These are phyloP conservation scores for Oryctes rhinoceros DNA, from an alignment of 1,140 invertebrate genomes.

Conservation along the genomic window DNA sequence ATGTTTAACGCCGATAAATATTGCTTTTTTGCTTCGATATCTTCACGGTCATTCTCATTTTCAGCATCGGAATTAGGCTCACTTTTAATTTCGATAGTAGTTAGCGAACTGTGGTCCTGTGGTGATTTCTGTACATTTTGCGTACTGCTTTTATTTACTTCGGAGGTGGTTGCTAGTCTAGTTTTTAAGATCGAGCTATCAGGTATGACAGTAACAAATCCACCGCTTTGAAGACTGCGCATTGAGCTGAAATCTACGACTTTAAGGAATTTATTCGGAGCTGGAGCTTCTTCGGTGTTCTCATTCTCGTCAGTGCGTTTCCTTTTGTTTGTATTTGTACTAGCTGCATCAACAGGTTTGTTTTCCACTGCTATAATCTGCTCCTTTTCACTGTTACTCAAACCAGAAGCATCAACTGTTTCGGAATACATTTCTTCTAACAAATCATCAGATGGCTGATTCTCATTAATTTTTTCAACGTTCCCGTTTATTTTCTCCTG, in stretches of 20 bases:
- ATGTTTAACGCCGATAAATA: conserved; percentile 57
- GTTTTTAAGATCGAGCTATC: conserved; percentile 36
- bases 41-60: conserved; percentile 42
- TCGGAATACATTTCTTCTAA: conserved; percentile 39
- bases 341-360: neutral
- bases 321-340: neutral
- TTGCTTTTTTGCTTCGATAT: conserved; percentile 54
- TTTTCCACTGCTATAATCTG: neutral
- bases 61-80: conserved; percentile 57
- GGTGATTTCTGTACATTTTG: conserved; percentile 31
- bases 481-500: neutral
- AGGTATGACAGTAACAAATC: neutral
- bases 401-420: conserved; percentile 7
- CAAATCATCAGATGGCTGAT: neutral
- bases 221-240: conserved; percentile 9
- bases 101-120: neutral
- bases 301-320: conserved; percentile 24
- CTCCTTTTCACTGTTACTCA: conserved; percentile 12
- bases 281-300: neutral
- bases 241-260: conserved; percentile 37
- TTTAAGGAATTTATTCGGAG: conserved; percentile 37
- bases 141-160: neutral
- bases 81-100: conserved; percentile 58
- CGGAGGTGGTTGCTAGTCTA: conserved; percentile 5
- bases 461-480: neutral